A percentile compares a stretch with the other conserved stretches of the same genome.
Evolutionary conservation across 1,140 invertebrate genomes (phyloP).

Genomic region (Temnothorax curvispinosus): DNA sequence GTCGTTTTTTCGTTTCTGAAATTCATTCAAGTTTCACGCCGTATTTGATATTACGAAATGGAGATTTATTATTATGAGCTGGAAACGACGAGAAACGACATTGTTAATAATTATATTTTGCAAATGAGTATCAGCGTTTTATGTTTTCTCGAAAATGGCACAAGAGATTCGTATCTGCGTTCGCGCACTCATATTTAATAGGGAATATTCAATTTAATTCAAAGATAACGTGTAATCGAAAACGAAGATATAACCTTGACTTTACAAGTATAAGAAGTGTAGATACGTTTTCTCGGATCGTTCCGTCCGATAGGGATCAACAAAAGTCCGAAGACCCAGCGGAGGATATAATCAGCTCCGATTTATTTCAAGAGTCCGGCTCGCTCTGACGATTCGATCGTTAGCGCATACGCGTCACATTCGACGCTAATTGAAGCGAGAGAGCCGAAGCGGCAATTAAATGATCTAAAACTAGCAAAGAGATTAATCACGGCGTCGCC

Average conservation of each 20-base stretch:
- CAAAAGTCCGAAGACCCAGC: constrained; percentile 56
- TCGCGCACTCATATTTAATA: not conserved
- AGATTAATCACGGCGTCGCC: constrained; percentile 61
- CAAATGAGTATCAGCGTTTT: not conserved
- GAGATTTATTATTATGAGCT: not conserved
- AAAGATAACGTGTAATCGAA: not conserved
- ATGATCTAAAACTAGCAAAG: constrained; percentile 63
- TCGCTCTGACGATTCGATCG: constrained; percentile 54
- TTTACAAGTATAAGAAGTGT: constrained; percentile 2
- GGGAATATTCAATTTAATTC: not conserved
- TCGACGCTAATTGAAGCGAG: constrained; percentile 60
- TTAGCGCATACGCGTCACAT: constrained; percentile 57
- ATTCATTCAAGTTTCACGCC: not conserved
- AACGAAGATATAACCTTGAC: not conserved
- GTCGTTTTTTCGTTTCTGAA: not conserved
- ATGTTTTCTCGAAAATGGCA: not conserved
- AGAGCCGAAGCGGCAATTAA: constrained; percentile 60
- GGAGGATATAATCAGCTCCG: constrained; percentile 60
- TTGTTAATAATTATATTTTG: not conserved
- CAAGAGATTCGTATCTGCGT: not conserved
- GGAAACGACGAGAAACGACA: too few relatives aligned
- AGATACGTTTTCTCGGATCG: constrained; percentile 26
- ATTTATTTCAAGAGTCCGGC: constrained; percentile 57
- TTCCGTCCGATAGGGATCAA: constrained; percentile 45
- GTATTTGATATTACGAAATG: not conserved